Evolutionary conservation across 2,113 vertebrate species (phyloP), one percentile per base, ranked within the genome.

Genomic region (Paratilapia polleni): DNA sequence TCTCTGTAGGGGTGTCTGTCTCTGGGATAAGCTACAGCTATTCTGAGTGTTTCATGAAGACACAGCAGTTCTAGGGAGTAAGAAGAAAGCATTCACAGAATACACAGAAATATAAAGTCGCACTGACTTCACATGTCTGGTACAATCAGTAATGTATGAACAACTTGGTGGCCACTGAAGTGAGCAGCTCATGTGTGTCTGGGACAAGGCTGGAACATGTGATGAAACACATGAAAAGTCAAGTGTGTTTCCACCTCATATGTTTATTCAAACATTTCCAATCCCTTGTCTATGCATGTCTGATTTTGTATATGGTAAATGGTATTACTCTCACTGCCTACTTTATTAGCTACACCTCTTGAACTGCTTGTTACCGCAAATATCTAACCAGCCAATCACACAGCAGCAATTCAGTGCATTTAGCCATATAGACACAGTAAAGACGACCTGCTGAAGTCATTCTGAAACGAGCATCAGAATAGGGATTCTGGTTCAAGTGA

Each of bases 1-100:
- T 87, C 84, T 82, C 75, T 74, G 78, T 34, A 56, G 66, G 78
- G 79, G 62, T 80, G 87, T 78, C 85, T 77, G 81, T 64, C 58
- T 61, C 49, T 26, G 2, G 82, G n/a, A 77, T 79, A 83, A 62
- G 68, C 22, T 81, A n/a, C 49, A 59, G 56, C 75, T 54, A 26
- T 26, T 60, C 36, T 59, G 78, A 87, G 22, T 88, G 81, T 85
- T 87, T 78, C 36, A 57, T 11, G 10, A 57, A 86, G n/a, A 70
- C 74, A 54, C 9, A 15, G 57, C 70, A 58, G 57, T 81, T 60
- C 19, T 5, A 28, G 49, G 20, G 63, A 78, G 20, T 56, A n/a
- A 59, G 78, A 64, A 88, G 61, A 76, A 28, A 20, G 60, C 8
- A 5, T n/a, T 84, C 36, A 75, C 75, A 75, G 80, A 20, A 76